Percentiles rank a stretch among this genome's conserved stretches.
Evolutionary conservation across 53 echinoderm and acorn worm genomes (phyloP).

Genomic region (Astropecten irregularis): DNA sequence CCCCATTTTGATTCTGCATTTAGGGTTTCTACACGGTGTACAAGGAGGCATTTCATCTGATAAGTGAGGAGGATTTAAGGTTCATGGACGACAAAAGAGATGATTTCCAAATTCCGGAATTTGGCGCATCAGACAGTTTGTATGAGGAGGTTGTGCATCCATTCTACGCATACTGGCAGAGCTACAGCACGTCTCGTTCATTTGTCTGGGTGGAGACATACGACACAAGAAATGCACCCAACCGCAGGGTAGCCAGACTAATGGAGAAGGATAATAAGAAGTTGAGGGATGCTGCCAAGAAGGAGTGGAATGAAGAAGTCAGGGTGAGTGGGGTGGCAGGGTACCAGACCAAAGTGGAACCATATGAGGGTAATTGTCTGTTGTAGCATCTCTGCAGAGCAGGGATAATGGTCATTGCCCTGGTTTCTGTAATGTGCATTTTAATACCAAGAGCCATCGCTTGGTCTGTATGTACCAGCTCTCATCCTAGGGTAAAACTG

Average conservation of each 20-base stretch:
- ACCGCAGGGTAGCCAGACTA: conserved; percentile 77
- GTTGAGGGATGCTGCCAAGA: conserved; percentile 86
- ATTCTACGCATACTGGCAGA: conserved; percentile 93
- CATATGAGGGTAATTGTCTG: too few relatives aligned
- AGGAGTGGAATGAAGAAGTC: conserved; percentile 88
- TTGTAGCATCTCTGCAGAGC: too few relatives aligned
- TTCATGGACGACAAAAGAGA: conserved; percentile 56
- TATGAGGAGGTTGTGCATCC: conserved; percentile 92
- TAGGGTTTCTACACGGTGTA: conserved; percentile 93
- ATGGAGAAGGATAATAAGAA: conserved; percentile 99
- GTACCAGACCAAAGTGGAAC: too few relatives aligned
- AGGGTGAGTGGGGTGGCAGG: conserved; percentile 72
- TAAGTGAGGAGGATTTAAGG: conserved; percentile 76
- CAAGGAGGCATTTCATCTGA: conserved; percentile 76
- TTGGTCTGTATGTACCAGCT: too few relatives aligned
- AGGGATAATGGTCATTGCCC: too few relatives aligned
- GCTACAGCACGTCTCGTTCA: conserved; percentile 82
- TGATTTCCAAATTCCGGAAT: conserved; percentile 71
- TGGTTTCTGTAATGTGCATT: too few relatives aligned
- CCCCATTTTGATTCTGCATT: not conserved
- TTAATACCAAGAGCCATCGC: too few relatives aligned
- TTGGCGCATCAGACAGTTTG: conserved; percentile 82
- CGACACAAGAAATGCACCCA: conserved; percentile 81
- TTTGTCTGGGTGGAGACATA: conserved; percentile 96
- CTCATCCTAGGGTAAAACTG: too few relatives aligned